Conservation (phyloP, 1,140 invertebrate species). For the Leptinotarsa undecemlineata region DNA sequence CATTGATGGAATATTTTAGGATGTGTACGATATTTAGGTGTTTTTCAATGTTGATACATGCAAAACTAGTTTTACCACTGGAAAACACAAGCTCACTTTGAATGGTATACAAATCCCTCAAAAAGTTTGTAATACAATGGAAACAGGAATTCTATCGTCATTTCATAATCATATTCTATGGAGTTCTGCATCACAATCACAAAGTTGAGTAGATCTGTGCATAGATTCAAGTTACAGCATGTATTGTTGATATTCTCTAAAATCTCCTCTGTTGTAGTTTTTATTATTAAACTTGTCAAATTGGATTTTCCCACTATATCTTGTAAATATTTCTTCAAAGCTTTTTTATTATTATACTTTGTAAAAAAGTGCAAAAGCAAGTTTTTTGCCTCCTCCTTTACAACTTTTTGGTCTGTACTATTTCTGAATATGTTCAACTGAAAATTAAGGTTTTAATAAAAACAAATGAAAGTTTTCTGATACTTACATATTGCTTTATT, state of each 20-base stretch:
- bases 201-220: slow-evolving; percentile 36
- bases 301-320: slow-evolving; percentile 32
- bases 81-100: slow-evolving; percentile 27
- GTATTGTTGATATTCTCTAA: slow-evolving; percentile 54
- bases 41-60: too few relatives aligned
- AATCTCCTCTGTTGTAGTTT: slow-evolving; percentile 24
- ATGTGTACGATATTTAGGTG: too few relatives aligned
- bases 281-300: slow-evolving; percentile 32
- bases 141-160: slow-evolving; percentile 30
- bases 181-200: slow-evolving; percentile 34
- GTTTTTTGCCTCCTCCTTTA: slow-evolving; percentile 23
- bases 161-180: slow-evolving; percentile 29
- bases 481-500: slow-evolving; percentile 39
- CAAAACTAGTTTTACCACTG: too few relatives aligned
- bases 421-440: slow-evolving; percentile 32
- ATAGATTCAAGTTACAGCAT: slow-evolving; percentile 35
- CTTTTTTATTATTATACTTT: slow-evolving; percentile 35
- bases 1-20: too few relatives aligned
- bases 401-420: slow-evolving; percentile 24
- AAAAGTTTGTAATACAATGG: slow-evolving; percentile 37
- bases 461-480: not conserved
- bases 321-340: slow-evolving; percentile 39
- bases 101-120: slow-evolving; percentile 32
- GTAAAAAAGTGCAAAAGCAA: slow-evolving; percentile 36
- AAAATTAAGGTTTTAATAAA: slow-evolving; percentile 24